These are phyloP conservation scores for Apoda limacodes DNA, from an alignment of 2,888 invertebrate genomes.

Conservation along the genomic window DNA sequence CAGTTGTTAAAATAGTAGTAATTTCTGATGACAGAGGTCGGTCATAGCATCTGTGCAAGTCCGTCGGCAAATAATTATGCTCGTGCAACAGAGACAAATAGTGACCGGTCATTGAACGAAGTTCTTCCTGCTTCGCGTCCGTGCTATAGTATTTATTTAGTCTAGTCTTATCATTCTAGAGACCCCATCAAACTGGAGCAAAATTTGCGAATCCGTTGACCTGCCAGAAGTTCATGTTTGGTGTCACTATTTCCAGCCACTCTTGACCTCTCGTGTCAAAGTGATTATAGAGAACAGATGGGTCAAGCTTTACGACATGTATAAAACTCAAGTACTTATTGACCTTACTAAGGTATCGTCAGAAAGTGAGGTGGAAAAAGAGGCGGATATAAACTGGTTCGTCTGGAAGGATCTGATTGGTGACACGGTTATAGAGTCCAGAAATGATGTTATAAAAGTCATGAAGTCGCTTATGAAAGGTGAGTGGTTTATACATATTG, in stretches of 20 bases:
- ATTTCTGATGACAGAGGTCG: too few species aligned
- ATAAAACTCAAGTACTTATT: constrained; percentile 46
- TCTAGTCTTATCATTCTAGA: constrained; percentile 38
- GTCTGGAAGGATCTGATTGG: constrained; percentile 78
- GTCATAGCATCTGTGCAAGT: too few species aligned
- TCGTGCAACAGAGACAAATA: too few species aligned
- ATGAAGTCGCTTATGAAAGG: constrained; percentile 64
- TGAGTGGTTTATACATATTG: too few species aligned
- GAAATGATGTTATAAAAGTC: constrained; percentile 52
- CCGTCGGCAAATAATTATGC: too few species aligned
- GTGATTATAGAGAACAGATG: constrained; percentile 66
- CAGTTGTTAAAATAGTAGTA: too few species aligned
- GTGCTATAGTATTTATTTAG: constrained; percentile 16
- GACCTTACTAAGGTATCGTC: constrained; percentile 51
- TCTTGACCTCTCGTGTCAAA: constrained; percentile 77
- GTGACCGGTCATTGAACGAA: too few species aligned
- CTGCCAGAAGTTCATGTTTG: constrained; percentile 74
- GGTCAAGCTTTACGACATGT: constrained; percentile 45
- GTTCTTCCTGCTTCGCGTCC: too few species aligned
- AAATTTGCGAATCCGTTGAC: constrained; percentile 70
- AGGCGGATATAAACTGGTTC: constrained; percentile 76
- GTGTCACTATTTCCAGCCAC: constrained; percentile 78
- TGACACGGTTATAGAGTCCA: constrained; percentile 56
- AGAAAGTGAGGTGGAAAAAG: constrained; percentile 60
- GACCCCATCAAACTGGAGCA: constrained; percentile 72